These are phyloP conservation scores for Pagrus major DNA, from an alignment of 2,113 vertebrate genomes.

Conservation along the genomic window DNA sequence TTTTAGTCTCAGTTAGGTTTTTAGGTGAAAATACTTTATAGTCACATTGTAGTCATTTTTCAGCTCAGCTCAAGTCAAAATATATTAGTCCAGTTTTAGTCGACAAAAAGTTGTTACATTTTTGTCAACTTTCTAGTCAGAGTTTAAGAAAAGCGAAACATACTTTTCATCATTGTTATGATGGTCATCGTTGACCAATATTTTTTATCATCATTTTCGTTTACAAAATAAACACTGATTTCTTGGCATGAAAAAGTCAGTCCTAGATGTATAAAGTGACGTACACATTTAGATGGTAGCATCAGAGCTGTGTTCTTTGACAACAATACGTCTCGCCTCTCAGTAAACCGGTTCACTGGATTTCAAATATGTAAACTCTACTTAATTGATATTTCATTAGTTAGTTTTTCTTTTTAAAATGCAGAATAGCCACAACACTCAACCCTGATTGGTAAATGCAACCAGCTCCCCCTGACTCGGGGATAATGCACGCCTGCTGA, in stretches of 20 bases:
- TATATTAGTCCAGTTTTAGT: no score
- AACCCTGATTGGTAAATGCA: conserved; percentile 47
- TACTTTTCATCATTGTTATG: no score
- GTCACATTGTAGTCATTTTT: no score
- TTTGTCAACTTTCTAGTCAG: no score
- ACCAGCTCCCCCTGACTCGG: conserved; percentile 27
- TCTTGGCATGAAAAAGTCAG: not conserved
- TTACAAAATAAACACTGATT: no score
- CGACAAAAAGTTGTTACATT: no score
- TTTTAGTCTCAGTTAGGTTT: no score
- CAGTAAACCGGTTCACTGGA: not conserved
- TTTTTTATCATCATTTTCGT: no score
- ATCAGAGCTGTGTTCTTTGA: not conserved
- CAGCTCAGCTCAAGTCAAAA: no score
- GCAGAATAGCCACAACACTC: conserved; percentile 23
- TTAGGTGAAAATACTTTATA: no score
- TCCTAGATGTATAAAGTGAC: not conserved
- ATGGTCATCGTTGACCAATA: no score
- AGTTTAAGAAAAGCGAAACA: no score
- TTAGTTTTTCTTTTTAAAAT: conserved; percentile 27
- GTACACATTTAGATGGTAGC: not conserved
- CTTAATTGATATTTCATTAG: conserved; percentile 31
- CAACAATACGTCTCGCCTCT: not conserved
- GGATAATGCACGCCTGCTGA: conserved; percentile 63
- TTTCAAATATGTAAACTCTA: conserved; percentile 14